These are phyloP conservation scores for Barnardius zonarius DNA, from an alignment of 2,113 vertebrate genomes.

Conservation along the genomic window DNA sequence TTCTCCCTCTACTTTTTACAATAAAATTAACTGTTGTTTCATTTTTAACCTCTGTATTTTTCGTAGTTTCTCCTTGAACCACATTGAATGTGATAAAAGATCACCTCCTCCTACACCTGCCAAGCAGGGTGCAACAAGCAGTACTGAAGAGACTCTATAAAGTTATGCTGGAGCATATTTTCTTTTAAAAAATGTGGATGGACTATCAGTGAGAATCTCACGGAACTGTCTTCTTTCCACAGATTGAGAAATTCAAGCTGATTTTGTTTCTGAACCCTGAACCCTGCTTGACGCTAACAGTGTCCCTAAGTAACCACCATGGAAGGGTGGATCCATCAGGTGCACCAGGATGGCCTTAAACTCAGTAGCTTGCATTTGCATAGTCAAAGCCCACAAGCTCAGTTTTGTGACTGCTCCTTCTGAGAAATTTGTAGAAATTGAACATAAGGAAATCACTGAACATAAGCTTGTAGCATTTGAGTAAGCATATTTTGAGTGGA, in stretches of 20 bases:
- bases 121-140: neutral
- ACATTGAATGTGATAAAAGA: neutral
- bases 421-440: neutral
- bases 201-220: neutral
- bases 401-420: neutral
- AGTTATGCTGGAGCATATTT: neutral
- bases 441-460: neutral
- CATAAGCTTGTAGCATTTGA: neutral
- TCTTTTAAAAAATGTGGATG: neutral
- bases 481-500: neutral
- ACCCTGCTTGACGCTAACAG: neutral
- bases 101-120: neutral
- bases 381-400: neutral
- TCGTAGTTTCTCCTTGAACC: neutral
- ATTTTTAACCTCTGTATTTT: neutral
- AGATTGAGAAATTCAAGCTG: neutral
- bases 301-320: neutral
- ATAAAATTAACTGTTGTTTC: neutral
- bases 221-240: neutral
- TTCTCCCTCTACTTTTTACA: neutral
- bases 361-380: neutral
- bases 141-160: neutral
- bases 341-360: neutral
- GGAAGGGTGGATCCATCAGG: neutral
- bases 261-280: neutral